Evolutionary conservation across 2,888 invertebrate species (phyloP).

Genomic region (Athrips mouffetella): DNA sequence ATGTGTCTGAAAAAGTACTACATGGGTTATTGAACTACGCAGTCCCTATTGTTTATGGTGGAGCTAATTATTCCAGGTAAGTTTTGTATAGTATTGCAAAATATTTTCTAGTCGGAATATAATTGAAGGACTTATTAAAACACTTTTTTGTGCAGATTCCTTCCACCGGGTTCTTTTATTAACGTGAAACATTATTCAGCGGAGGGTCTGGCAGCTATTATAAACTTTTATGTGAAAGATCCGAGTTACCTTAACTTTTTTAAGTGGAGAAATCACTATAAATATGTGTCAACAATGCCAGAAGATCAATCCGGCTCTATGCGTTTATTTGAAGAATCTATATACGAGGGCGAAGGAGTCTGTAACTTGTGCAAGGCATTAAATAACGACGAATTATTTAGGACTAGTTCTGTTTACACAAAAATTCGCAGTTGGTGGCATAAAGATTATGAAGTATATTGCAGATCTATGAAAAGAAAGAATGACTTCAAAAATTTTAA

Average conservation of each 20-base stretch:
- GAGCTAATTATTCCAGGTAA: conserved; percentile 70
- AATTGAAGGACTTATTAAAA: too few relatives aligned
- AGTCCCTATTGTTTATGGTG: conserved; percentile 80
- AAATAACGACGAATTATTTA: neutral
- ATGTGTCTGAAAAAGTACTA: conserved; percentile 37
- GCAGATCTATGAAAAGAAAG: too few relatives aligned
- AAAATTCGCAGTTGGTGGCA: neutral
- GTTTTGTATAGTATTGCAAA: too few relatives aligned
- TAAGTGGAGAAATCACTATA: neutral
- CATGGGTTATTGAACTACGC: conserved; percentile 68
- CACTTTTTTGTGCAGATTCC: too few relatives aligned
- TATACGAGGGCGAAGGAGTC: neutral
- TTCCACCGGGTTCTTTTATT: too few relatives aligned
- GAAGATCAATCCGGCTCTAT: neutral
- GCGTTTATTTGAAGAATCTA: neutral
- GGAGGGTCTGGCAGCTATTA: neutral
- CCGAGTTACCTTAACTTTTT: neutral
- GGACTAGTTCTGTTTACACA: neutral
- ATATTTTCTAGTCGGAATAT: neutral
- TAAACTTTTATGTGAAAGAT: neutral
- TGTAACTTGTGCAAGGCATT: neutral
- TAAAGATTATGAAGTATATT: too few relatives aligned
- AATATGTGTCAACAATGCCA: neutral
- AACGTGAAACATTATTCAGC: neutral
- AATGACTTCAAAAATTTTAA: too few relatives aligned